Base-by-base conservation (phyloP, 2,113 vertebrate genomes). In the Callaeas wilsoni region DNA sequence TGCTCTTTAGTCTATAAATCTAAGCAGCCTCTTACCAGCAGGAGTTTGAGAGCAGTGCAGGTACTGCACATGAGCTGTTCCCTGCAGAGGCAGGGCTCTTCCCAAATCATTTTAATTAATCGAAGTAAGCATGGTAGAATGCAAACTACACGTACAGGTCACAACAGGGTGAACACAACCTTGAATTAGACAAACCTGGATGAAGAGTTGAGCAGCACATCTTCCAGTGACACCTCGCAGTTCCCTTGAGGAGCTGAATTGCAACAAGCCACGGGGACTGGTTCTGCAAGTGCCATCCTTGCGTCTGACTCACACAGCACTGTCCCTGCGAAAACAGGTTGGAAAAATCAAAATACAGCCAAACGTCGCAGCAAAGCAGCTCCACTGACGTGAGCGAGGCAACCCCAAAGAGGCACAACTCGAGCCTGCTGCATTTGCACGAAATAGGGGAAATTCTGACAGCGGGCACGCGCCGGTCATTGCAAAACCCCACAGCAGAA, bases 291-390 rank as follows among this genome's bases (percentile, higher is more conserved):
- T 4, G 95, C 93, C 74, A 97, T 94, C 4, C 96, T 94, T 41
- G 97, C 94, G 15, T 96, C 85, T 52, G 98, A 73, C 64, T 98
- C 98, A 78, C 98, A 97, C 97, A 89, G 90, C 89, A 75, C 79
- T 1, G 96, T 97, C 96, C 98, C 99, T 99, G 97, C 3, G 2
- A 87, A 64, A 78, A 87, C 32, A 87, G 37, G 20, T 25, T 23
- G 2, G 13, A 4, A 57, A 42, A 50, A 64, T 52, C 3, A 52
- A 74, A 83, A 68, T 1, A 41, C 56, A 49, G 9, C 18, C 41
- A 4, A 67, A 49, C 9, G 2, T 35, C 10, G 12, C 13, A 22
- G 30, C 7, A 11, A 44, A 81, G 25, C 63, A 23, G 77, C 70
- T 18, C 47, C 19, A 2, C 1, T 5, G 41, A 4, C 8, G 44